A percentile compares a stretch with the other conserved stretches of the same genome.
These are phyloP conservation scores for Campoplex nolae DNA, from an alignment of 2,888 invertebrate genomes.

Conservation along the genomic window DNA sequence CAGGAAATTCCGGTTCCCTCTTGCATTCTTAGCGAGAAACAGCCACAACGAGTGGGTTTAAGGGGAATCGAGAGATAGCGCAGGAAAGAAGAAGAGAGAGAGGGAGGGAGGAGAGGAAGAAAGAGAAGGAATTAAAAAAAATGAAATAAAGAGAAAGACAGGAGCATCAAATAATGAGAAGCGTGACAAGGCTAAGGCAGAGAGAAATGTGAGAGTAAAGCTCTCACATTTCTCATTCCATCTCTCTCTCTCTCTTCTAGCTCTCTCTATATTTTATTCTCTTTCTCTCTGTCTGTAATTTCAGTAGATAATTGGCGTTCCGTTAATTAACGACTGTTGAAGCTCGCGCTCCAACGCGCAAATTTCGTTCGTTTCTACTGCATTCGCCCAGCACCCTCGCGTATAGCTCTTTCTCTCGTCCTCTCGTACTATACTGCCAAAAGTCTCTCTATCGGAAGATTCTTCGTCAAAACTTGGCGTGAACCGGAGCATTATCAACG, in stretches of 20 bases:
- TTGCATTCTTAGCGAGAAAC: slow-evolving; percentile 53
- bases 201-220: slow-evolving; percentile 11
- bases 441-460: neutral
- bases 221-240: slow-evolving; percentile 16
- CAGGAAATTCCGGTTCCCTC: slow-evolving; percentile 60
- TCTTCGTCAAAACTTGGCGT: slow-evolving; percentile 51
- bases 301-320: slow-evolving; percentile 62
- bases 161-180: slow-evolving; percentile 47
- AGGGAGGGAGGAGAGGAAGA: neutral
- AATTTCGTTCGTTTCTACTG: slow-evolving; percentile 39
- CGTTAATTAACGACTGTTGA: slow-evolving; percentile 64
- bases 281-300: slow-evolving; percentile 55
- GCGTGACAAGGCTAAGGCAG: slow-evolving; percentile 8
- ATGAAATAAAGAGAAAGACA: slow-evolving; percentile 6
- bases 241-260: neutral
- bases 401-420: neutral
- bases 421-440: neutral
- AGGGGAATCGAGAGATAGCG: slow-evolving; percentile 42
- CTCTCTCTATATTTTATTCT: slow-evolving; percentile 22
- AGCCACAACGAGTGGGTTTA: slow-evolving; percentile 44
- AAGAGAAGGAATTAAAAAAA: neutral
- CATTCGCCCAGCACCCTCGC: slow-evolving; percentile 15
- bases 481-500: slow-evolving; percentile 48
- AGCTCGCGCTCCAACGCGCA: slow-evolving; percentile 44
- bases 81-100: neutral